Evolutionary conservation across 1,140 invertebrate species (phyloP).

Genomic region (Hyles euphorbiae): DNA sequence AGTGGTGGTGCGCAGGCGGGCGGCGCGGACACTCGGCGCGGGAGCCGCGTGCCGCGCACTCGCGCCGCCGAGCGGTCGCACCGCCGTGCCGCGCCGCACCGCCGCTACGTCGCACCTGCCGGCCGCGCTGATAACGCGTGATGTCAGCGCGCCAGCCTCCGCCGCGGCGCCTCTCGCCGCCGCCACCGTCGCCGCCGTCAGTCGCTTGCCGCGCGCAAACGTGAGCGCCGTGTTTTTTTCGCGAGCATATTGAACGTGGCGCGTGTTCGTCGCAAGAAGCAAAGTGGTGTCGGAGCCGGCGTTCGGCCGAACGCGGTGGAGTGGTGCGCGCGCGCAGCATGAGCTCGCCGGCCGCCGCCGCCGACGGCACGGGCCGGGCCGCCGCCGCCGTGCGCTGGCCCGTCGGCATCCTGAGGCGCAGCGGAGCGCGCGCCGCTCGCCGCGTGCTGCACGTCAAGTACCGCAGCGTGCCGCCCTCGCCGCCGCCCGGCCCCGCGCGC

Average conservation of each 20-base stretch:
- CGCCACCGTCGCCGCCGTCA: constrained; percentile 27
- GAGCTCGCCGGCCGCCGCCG: constrained; percentile 37
- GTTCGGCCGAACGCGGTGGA: constrained; percentile 24
- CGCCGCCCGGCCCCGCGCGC: constrained; percentile 31
- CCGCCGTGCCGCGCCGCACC: constrained; percentile 22
- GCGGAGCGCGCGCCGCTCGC: constrained; percentile 52
- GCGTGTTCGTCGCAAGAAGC: not conserved
- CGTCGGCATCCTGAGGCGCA: constrained; percentile 58
- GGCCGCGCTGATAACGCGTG: constrained; percentile 41
- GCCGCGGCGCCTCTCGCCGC: constrained; percentile 15
- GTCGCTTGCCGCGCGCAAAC: constrained; percentile 41
- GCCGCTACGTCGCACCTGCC: constrained; percentile 11
- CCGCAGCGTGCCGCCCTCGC: constrained; percentile 51
- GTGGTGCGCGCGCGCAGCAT: constrained; percentile 26
- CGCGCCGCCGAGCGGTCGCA: constrained; percentile 19
- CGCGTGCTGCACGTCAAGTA: constrained; percentile 70
- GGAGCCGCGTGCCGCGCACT: not conserved
- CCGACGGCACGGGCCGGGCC: constrained; percentile 20
- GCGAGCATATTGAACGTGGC: constrained; percentile 7
- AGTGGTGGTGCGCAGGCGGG: not conserved
- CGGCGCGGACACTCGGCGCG: too few relatives aligned
- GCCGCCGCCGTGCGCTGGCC: constrained; percentile 40
- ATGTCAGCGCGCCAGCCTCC: constrained; percentile 31
- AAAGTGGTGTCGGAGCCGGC: not conserved
- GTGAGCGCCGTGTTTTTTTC: constrained; percentile 38